Conservation (phyloP, 2,888 invertebrate species). For the Hybos culiciformis region DNA sequence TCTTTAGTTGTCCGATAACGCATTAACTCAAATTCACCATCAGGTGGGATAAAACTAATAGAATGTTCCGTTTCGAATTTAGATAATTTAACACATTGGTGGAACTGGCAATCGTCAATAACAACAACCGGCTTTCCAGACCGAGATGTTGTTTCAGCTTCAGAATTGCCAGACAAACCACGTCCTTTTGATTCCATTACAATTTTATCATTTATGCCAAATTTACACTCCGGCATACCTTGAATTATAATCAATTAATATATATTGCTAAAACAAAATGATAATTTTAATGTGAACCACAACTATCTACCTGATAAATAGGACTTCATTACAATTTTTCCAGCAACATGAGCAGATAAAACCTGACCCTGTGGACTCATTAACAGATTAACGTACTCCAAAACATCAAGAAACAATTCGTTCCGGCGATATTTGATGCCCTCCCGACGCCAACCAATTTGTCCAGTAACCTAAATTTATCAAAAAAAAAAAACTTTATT, state of each 20-base stretch:
- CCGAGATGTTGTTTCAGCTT: slow-evolving; percentile 67
- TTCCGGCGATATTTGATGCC: slow-evolving; percentile 98
- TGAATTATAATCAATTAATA: not conserved
- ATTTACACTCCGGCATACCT: slow-evolving; percentile 99
- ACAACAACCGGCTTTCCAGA: slow-evolving; percentile 98
- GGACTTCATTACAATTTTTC: slow-evolving; percentile 99
- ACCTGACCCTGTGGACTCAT: slow-evolving; percentile 99
- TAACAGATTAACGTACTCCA: slow-evolving; percentile 96
- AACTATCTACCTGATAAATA: slow-evolving; percentile 62
- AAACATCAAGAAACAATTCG: slow-evolving; percentile 94
- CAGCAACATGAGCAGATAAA: slow-evolving; percentile 96
- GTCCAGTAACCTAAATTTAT: slow-evolving; percentile 59
- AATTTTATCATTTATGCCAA: slow-evolving; percentile 98
- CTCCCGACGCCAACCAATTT: slow-evolving; percentile 98
- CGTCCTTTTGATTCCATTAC: slow-evolving; percentile 93
- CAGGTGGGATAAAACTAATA: slow-evolving; percentile 99
- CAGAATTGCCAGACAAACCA: slow-evolving; percentile 49
- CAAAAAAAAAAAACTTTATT: not conserved
- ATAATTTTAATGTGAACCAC: too few species aligned
- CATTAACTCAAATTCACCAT: slow-evolving; percentile 99
- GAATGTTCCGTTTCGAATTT: slow-evolving; percentile 99
- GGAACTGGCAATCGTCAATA: slow-evolving; percentile 99
- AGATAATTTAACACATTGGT: slow-evolving; percentile 98
- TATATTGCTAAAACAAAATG: too few species aligned
- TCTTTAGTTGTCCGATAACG: slow-evolving; percentile 99